Conservation (phyloP, 2,888 invertebrate species). For the Thecocarcelia acutangulata region DNA sequence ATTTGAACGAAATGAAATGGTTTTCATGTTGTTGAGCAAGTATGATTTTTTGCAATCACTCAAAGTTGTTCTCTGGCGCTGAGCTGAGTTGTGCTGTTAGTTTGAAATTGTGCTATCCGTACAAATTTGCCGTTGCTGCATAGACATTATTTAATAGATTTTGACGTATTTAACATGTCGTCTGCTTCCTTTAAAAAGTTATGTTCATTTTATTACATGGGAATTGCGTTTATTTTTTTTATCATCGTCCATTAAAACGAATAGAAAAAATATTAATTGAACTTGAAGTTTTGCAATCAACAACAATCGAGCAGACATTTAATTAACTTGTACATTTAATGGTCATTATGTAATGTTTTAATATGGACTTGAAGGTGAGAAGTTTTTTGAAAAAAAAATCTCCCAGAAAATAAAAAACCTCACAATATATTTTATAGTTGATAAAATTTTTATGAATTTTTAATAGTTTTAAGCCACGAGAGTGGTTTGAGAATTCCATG, state of each 20-base stretch:
- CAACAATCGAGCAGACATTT: conserved; percentile 3
- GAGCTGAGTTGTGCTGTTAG: neutral
- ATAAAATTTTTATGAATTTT: too few relatives aligned
- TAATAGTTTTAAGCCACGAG: too few relatives aligned
- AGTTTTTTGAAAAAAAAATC: neutral
- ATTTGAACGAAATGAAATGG: too few relatives aligned
- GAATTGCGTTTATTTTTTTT: conserved; percentile 4
- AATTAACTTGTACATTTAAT: conserved; percentile 2
- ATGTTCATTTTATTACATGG: conserved; percentile 30
- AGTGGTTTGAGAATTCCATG: too few relatives aligned
- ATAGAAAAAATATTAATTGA: conserved; percentile 12
- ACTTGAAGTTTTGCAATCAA: conserved; percentile 9
- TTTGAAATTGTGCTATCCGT: neutral
- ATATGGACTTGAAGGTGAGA: conserved; percentile 4
- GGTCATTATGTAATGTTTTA: neutral
- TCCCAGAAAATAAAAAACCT: conserved; percentile 22
- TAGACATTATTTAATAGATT: conserved; percentile 26
- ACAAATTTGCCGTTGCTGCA: neutral
- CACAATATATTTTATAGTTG: neutral
- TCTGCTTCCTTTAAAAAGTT: conserved; percentile 36
- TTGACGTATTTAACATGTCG: conserved; percentile 33
- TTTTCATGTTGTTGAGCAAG: too few relatives aligned
- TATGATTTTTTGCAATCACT: too few relatives aligned
- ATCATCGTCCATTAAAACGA: neutral
- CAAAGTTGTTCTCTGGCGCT: too few relatives aligned